Evolutionary conservation across 1,140 invertebrate species (phyloP).

Genomic region (Diuraphis noxia): DNA sequence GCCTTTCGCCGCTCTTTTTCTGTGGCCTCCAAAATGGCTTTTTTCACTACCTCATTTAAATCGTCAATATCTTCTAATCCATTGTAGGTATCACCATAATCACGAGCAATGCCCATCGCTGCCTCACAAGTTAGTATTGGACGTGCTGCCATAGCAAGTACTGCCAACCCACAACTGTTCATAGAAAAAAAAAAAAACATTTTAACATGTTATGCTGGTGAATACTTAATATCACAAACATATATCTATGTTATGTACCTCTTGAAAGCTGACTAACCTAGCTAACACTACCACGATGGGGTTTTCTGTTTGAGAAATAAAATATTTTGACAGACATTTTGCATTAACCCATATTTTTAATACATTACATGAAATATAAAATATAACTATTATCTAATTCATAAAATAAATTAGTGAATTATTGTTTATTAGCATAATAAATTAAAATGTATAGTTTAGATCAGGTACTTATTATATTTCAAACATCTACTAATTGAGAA

Average conservation of each 20-base stretch:
- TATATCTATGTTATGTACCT: not conserved
- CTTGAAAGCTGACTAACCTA: not conserved
- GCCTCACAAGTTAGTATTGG: not conserved
- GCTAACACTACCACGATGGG: not conserved
- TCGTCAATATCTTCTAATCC: not conserved
- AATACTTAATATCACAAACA: too few species aligned
- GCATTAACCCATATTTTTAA: not conserved
- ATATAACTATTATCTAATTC: not conserved
- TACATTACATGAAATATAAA: not conserved
- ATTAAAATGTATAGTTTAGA: not conserved
- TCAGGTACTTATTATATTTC: not conserved
- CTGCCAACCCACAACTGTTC: conserved; percentile 22
- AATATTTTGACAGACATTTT: not conserved
- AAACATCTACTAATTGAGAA: not conserved
- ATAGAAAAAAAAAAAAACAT: not conserved
- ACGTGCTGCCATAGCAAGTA: conserved; percentile 1
- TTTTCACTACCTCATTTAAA: not conserved
- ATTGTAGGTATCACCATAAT: not conserved
- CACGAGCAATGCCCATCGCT: not conserved
- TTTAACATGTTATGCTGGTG: not conserved
- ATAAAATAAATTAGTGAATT: not conserved
- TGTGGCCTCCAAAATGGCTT: not conserved
- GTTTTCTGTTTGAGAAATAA: not conserved
- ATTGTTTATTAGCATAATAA: too few species aligned
- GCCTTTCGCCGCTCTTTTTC: not conserved